Percentiles rank a stretch among this genome's conserved stretches.
phyloP scores from a whole-genome alignment of 2,888 invertebrate genomes.

The Nesidiocoris tenuis region DNA sequence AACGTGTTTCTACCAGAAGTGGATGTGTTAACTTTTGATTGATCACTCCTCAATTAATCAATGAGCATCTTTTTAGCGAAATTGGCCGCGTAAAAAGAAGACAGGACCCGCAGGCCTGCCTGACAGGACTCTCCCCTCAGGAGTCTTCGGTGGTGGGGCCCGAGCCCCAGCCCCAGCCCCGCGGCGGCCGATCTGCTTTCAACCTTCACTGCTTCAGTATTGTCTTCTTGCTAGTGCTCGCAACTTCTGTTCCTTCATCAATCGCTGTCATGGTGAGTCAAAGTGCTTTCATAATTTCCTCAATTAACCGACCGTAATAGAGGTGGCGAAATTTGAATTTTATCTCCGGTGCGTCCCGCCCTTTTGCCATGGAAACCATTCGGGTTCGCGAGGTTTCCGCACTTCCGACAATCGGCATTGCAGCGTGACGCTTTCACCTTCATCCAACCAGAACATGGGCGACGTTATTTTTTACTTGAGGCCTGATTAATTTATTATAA shows the following conservation, averaged over 20 bases:
- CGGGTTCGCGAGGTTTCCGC: neutral
- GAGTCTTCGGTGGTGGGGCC: neutral
- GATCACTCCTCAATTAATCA: too few species aligned
- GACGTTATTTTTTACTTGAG: too few species aligned
- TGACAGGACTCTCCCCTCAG: neutral
- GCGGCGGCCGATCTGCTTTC: neutral
- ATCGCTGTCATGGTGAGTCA: constrained; percentile 32
- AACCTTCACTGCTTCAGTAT: constrained; percentile 21
- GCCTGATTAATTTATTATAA: too few species aligned
- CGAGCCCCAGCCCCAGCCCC: neutral
- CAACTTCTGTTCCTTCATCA: constrained; percentile 25
- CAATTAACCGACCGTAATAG: too few species aligned
- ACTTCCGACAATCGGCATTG: neutral
- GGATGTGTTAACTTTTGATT: too few species aligned
- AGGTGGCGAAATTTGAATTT: too few species aligned
- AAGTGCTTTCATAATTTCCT: neutral
- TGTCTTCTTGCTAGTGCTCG: constrained; percentile 40
- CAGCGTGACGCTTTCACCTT: neutral
- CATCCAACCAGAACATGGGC: neutral
- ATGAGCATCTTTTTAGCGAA: too few species aligned
- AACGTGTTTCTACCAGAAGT: too few species aligned
- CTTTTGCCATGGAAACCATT: too few species aligned
- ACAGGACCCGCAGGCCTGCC: neutral
- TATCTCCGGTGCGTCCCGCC: too few species aligned
- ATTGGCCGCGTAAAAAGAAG: too few species aligned